Evolutionary conservation across 2,888 invertebrate genomes (phyloP), one percentile per base, ranked within the genome.

Genomic region (Macrosoma leucophasiata): DNA sequence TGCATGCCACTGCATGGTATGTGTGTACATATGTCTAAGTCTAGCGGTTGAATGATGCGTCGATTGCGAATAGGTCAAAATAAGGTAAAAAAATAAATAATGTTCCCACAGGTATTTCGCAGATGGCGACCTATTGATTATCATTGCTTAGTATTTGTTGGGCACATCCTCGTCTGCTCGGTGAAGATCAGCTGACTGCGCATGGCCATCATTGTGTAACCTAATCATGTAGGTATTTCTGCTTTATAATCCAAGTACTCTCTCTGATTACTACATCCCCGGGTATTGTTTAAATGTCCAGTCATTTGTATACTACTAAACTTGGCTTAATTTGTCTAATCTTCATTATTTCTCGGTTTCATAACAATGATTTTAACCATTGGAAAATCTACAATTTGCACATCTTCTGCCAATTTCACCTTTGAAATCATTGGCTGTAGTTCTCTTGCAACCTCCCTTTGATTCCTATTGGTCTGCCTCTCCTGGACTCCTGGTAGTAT

Each of bases 91-190:
- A 27, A 27, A 40, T 29, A 29, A 41, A 42, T 56, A 54, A 59
- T 43, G 48, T 53, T 60, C 61, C 54, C 37, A 65, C 71, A 68
- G 56, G 43, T 39, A 47, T 70, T 74, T 73, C 69, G 66, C 62
- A 67, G 50, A 58, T 62, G 63, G 67, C 60, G 56, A 60, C 61
- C 53, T 42, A 50, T 58, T 51, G 60, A 64, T 58, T 58, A 58
- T 58, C 67, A 76, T 68, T 71, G 73, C 63, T 70, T 61, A 63
- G 54, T 51, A 46, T 13, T 27, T 26, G 13, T 26, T 23, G 22
- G 17, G 4, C n/a, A n/a, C n/a, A 5, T 17, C 4, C 17, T 5
- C 4, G 17, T 17, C 17, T 17, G 17, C 17, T 17, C 7, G 17
- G 7, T 4, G 17, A 17, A 5, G 17, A 17, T 5, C 4, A 5